Evolutionary conservation across 1,140 invertebrate species (phyloP), one percentile per base, ranked within the genome.

Genomic region (Anoplolepis gracilipes): DNA sequence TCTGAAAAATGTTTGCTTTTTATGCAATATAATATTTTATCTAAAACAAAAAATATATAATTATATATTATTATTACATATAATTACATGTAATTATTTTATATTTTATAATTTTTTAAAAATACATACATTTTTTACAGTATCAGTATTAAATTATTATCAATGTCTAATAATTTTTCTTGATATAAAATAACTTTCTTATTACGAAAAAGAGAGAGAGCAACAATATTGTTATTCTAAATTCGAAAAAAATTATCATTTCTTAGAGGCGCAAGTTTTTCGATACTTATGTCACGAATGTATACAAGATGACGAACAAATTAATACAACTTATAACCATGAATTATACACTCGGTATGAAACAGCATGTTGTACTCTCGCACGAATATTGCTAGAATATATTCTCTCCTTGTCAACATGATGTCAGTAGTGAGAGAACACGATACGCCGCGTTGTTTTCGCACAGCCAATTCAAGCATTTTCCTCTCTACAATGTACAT

Each of bases 301-400:
- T 39, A n/a, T n/a, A 22, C 33, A 53, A 75, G 39, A 75, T 75
- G 72, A 59, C 53, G 33, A 46, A 75, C 33, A 53, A 75, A 75
- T 75, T 75, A 75, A 72, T 61, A 6, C 30, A 82, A 36, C 39
- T 28, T 49, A 72, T 57, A 64, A 28, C 19, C 39, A 42, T 86
- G 70, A 84, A 84, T 86, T 84, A 75, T 72, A 46, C 28, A 84
- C 67, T 84, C 46, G 46, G 36, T 65, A 46, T 77, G 57, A 25
- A 76, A 76, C 73, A 64, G 39, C 75, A 46, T 77, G 57, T 76
- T 61, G 73, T 11, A 42, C 1, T 11, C 36, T 22, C 57, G 57
- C 57, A 42, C 59, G 73, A 77, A 36, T 62, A 61, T 46, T 11
- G 42, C 13, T 11, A 46, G n/a, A n/a, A n/a, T 36, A 16, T 19